Base-by-base conservation (phyloP, 2,797 vertebrate genomes). In the Girardinus metallicus region DNA sequence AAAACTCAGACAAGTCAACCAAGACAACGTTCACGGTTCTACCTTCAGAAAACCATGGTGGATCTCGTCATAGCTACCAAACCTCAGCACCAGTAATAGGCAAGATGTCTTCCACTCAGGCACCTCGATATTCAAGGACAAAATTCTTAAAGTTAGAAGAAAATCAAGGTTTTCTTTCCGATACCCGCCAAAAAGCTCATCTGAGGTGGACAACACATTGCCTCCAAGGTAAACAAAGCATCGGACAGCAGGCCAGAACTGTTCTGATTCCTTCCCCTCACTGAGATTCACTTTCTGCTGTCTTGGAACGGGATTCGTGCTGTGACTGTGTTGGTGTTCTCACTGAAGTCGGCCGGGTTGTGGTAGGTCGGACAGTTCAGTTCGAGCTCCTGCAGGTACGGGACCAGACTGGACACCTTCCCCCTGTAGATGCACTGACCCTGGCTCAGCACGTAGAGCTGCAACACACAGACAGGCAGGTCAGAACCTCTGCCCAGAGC, bases 391-490 rank as follows among this genome's bases (percentile, higher is more conserved):
- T 97, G 97, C 88, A 99, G 95, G 85, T 99, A 98, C 12, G 97
- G 97, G 80, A 99, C 98, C 93, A 99, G 97, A 88, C 97, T 95
- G 86, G 97, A 96, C 68, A 98, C 97, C 0, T 95, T 84, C 0
- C 98, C 98, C 88, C 97, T 97, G 95, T 98, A 99, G 95, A 99
- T 97, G 85, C 98, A 99, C 87, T 98, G 98, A 75, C 98, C 98
- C 91, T 99, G 98, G 91, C 98, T 99, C 85, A 99, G 96, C 82
- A 99, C 98, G 76, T 98, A 99, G 7, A 98, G 96, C 98, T 99
- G 77, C 3, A 83, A 97, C 79, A 97, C 95, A 85, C 62, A 64
- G 10, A 76, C 64, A 75, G 55, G 49, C 39, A 21, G 64, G 13
- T 39, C 73, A 18, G 31, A 49, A 26, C 29, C 29, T 31, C 6